Evolutionary conservation across 1,140 invertebrate genomes (phyloP).

Genomic region (Cotesia vestalis): DNA sequence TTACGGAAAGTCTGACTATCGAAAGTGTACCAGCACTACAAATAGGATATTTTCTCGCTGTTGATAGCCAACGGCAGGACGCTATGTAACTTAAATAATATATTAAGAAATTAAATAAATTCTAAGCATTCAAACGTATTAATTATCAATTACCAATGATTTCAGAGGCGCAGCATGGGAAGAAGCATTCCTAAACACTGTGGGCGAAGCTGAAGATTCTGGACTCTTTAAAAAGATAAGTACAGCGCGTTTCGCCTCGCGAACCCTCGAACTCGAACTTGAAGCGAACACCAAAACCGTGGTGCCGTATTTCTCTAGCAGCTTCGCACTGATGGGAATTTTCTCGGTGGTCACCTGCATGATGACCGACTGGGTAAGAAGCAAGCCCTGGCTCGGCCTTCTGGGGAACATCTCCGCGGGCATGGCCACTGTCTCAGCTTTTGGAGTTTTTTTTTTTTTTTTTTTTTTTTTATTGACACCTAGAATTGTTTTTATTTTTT

Average conservation of each 20-base stretch:
- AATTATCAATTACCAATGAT: conserved; percentile 6
- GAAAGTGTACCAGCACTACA: conserved; percentile 82
- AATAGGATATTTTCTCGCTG: conserved; percentile 85
- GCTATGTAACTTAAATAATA: conserved; percentile 69
- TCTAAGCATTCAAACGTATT: background rate
- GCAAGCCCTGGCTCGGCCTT: conserved; percentile 91
- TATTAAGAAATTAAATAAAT: conserved; percentile 13
- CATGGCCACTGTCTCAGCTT: conserved; percentile 88
- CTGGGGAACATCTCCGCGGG: conserved; percentile 90
- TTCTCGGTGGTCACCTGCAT: conserved; percentile 80
- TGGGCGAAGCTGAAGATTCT: conserved; percentile 77
- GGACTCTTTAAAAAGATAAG: conserved; percentile 82
- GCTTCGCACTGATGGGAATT: conserved; percentile 84
- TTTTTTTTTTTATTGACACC: background rate
- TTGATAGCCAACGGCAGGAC: conserved; percentile 80
- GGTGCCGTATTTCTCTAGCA: conserved; percentile 87
- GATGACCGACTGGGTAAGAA: conserved; percentile 87
- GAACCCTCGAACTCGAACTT: conserved; percentile 87
- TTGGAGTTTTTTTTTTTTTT: conserved; percentile 69
- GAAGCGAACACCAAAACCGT: conserved; percentile 90
- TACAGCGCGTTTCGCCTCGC: conserved; percentile 83
- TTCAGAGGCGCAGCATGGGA: conserved; percentile 86
- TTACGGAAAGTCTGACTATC: conserved; percentile 77
- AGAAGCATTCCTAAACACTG: conserved; percentile 78
- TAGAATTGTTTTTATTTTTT: background rate